Percentiles rank a stretch among this genome's conserved stretches.
These are phyloP conservation scores for Anadara kagoshimensis DNA, from an alignment of 1,140 invertebrate genomes.

Conservation along the genomic window DNA sequence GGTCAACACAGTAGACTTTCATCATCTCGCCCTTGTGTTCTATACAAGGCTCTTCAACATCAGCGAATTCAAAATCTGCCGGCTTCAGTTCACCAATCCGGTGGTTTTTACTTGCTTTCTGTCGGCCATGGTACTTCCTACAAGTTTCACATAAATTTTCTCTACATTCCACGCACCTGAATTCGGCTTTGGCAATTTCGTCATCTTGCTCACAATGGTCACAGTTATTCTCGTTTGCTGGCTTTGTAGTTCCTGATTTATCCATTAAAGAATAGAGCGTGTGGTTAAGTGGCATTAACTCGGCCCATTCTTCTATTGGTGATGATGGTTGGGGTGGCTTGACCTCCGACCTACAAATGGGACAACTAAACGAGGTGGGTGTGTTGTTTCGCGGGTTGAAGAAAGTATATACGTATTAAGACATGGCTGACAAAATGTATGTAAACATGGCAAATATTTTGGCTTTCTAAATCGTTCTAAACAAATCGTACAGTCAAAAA, in stretches of 20 bases:
- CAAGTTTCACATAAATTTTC: constrained; percentile 19
- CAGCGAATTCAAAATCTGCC: not conserved
- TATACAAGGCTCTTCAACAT: constrained; percentile 22
- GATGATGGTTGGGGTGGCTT: not conserved
- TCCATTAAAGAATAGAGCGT: not conserved
- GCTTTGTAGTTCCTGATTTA: not conserved
- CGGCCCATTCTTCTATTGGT: not conserved
- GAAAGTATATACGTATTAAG: constrained; percentile 26
- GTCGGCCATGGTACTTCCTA: not conserved
- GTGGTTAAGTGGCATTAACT: not conserved
- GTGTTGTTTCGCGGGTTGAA: not conserved
- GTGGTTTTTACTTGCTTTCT: constrained; percentile 1
- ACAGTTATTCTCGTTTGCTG: not conserved
- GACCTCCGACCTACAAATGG: constrained; percentile 12
- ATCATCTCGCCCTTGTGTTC: constrained; percentile 8
- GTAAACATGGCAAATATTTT: constrained; percentile 39
- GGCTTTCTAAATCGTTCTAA: constrained; percentile 19
- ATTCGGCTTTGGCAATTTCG: not conserved
- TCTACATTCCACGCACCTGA: constrained; percentile 21
- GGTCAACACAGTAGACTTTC: constrained; percentile 26
- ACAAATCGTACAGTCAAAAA: constrained; percentile 21
- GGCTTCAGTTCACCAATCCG: not conserved
- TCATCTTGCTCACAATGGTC: constrained; percentile 7
- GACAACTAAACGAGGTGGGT: constrained; percentile 8
- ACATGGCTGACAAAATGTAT: constrained; percentile 24